Evolutionary conservation across 2,888 invertebrate species (phyloP).

Genomic region (Brachycybe producta): DNA sequence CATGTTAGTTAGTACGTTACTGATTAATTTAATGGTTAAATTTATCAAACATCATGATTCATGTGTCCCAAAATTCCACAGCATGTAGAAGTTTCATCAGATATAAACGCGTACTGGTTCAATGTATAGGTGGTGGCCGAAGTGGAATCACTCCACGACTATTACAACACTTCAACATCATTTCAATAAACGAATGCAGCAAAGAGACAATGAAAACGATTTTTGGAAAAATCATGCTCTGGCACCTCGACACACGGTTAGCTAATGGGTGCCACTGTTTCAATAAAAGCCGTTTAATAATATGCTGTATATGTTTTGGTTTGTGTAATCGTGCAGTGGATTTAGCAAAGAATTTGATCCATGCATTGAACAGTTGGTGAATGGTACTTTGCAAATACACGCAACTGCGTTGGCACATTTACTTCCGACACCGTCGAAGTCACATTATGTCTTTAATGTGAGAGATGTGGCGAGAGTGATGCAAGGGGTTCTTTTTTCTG

Average conservation of each 20-base stretch:
- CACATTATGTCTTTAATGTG: constrained; percentile 39
- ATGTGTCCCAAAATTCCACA: too few species aligned
- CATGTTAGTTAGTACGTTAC: too few species aligned
- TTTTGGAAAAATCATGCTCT: constrained; percentile 77
- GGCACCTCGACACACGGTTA: constrained; percentile 88
- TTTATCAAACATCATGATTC: too few species aligned
- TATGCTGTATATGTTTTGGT: constrained; percentile 2
- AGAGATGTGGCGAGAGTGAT: constrained; percentile 38
- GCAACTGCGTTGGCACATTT: constrained; percentile 49
- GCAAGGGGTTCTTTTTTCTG: constrained; percentile 77
- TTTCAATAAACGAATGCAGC: constrained; percentile 56
- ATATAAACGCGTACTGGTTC: neutral
- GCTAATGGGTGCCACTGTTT: constrained; percentile 4
- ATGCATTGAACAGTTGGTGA: constrained; percentile 74
- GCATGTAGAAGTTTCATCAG: neutral
- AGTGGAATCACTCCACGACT: constrained; percentile 74
- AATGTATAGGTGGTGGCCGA: constrained; percentile 52
- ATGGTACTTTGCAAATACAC: constrained; percentile 74
- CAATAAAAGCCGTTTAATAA: neutral
- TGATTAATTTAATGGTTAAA: too few species aligned
- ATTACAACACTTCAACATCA: constrained; percentile 68
- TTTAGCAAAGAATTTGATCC: constrained; percentile 91
- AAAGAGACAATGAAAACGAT: constrained; percentile 70
- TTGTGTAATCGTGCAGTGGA: constrained; percentile 50
- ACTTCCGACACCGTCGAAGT: constrained; percentile 37